Evolutionary conservation across 2,888 invertebrate genomes (phyloP).

Genomic region (Steinernema scapterisci): DNA sequence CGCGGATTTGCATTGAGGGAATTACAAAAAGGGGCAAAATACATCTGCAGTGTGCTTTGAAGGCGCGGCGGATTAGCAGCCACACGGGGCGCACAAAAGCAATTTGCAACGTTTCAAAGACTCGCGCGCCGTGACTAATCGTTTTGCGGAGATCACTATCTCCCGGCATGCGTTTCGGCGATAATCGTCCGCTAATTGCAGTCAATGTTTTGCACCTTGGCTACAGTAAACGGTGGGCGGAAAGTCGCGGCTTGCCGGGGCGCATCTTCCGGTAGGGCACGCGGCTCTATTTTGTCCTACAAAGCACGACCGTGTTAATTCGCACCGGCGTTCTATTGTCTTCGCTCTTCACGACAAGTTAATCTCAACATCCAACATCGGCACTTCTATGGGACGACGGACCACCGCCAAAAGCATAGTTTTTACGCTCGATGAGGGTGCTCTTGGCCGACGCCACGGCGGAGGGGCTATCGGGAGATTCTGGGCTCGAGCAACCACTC

Average conservation of each 20-base stretch:
- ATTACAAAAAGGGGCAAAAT: too few relatives aligned
- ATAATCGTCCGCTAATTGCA: slow-evolving; percentile 26
- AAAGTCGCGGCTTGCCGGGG: not conserved
- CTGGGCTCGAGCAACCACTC: too few relatives aligned
- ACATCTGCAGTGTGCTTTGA: too few relatives aligned
- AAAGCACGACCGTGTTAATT: slow-evolving; percentile 26
- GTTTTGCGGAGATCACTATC: slow-evolving; percentile 10
- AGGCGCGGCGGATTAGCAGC: slow-evolving; percentile 13
- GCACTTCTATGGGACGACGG: not conserved
- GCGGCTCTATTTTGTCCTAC: slow-evolving; percentile 12
- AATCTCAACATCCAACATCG: slow-evolving; percentile 32
- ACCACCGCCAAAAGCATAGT: too few relatives aligned
- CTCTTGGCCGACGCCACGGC: too few relatives aligned
- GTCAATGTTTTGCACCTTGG: slow-evolving; percentile 29
- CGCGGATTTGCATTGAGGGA: too few relatives aligned
- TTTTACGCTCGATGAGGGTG: too few relatives aligned
- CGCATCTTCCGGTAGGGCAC: slow-evolving; percentile 9
- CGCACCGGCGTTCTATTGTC: slow-evolving; percentile 10
- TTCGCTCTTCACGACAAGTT: slow-evolving; percentile 28
- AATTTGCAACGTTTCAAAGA: not conserved
- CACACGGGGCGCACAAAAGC: slow-evolving; percentile 8
- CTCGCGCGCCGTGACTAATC: not conserved
- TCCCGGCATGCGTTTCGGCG: not conserved
- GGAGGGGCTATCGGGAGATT: too few relatives aligned
- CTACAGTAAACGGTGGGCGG: not conserved